phyloP scores from a whole-genome alignment of 2,888 invertebrate genomes.

The Drymonia ruficornis region DNA sequence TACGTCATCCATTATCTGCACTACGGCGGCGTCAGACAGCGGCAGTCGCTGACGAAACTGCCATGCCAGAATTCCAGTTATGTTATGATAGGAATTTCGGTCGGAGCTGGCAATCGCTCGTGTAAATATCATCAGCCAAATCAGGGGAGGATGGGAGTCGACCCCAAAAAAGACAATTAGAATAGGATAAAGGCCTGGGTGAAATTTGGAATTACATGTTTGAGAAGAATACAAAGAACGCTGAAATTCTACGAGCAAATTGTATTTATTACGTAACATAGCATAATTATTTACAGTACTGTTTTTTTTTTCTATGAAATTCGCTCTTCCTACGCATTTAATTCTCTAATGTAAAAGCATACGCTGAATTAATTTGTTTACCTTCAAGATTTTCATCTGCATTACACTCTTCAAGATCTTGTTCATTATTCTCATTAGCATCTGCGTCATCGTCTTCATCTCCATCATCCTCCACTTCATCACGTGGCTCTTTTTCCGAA shows the following conservation, averaged over 20 bases:
- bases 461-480: constrained; percentile 39
- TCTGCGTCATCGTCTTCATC: constrained; percentile 43
- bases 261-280: no score
- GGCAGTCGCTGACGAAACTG: constrained; percentile 47
- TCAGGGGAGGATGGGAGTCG: no score
- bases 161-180: no score
- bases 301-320: no score
- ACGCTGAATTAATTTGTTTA: constrained; percentile 17
- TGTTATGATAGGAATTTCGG: constrained; percentile 12
- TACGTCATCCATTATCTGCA: constrained; percentile 75
- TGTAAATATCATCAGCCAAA: no score
- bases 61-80: constrained; percentile 32
- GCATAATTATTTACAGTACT: no score
- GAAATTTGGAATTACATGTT: no score
- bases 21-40: constrained; percentile 67
- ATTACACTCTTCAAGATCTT: constrained; percentile 35
- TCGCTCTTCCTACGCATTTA: no score
- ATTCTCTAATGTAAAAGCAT: no score
- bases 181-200: no score
- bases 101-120: background rate
- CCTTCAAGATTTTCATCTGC: constrained; percentile 46
- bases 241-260: no score
- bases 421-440: constrained; percentile 46
- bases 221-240: no score
- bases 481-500: constrained; percentile 26